Evolutionary conservation across 2,888 invertebrate species (phyloP), one percentile per base, ranked within the genome.

Genomic region (Sesia apiformis): DNA sequence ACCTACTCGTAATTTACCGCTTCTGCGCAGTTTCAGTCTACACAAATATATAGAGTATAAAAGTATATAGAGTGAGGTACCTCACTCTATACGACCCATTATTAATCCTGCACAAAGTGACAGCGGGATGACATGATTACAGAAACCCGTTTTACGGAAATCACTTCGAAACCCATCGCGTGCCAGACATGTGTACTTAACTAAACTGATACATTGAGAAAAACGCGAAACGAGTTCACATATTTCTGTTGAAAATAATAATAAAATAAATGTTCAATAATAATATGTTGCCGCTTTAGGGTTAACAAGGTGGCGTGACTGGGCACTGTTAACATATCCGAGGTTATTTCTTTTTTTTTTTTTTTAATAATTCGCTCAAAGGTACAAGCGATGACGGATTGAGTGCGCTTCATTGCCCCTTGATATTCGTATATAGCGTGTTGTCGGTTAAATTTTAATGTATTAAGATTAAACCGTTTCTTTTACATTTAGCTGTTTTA

Each of bases 221-320:
- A 69, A 68, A 63, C 67, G 66, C 67, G 60, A 61, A 72, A 73
- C 71, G 63, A 63, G 67, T 66, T 67, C 63, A 69, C 62, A 66
- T 66, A 66, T 69, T 70, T 72, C 69, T 74, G 69, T 65, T 69
- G 52, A 66, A 72, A 77, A 83, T 84, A 84, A 86, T 40, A 52
- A 52, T 52, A 52, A 40, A 85, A 84, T 85, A 85, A 84, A 85
- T 81, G 80, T 77, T 67, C 72, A 72, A 76, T 87, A 88, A 88
- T 88, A 81, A 88, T 74, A 88, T 67, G 81, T 72, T 83, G 71
- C 68, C 62, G 60, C 63, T 60, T 55, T 65, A 63, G 74, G 70
- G 74, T 74, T 84, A 84, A 85, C 82, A 72, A 79, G 81, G 66
- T 85, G 75, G 81, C 88, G 88, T 88, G 88, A 88, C 88, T 82